A percentile compares a stretch with the other conserved stretches of the same genome.
Conservation (phyloP, 1,140 invertebrate species). For the Leptinotarsa lineolata region DNA sequence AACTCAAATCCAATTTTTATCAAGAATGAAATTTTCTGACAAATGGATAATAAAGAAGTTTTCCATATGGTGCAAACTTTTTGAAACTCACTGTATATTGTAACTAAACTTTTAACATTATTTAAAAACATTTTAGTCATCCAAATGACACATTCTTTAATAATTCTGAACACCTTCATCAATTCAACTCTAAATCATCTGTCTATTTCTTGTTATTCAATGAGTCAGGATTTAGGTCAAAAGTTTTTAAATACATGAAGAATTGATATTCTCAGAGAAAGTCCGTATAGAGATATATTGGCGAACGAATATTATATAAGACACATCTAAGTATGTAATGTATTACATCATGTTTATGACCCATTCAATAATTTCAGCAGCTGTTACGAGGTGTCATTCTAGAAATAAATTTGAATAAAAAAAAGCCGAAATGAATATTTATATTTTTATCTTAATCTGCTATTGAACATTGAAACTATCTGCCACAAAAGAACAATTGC, state of each 20-base stretch:
- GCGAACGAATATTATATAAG: neutral
- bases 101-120: neutral
- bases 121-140: neutral
- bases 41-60: no score
- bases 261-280: neutral
- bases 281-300: neutral
- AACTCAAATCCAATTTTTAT: no score
- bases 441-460: neutral
- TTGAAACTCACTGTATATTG: neutral
- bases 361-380: neutral
- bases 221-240: neutral
- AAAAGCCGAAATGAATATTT: neutral
- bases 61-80: no score
- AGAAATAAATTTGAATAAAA: no score
- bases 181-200: neutral
- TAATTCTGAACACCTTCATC: neutral
- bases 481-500: no score
- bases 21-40: no score
- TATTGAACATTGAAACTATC: neutral
- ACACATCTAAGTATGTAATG: neutral
- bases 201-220: neutral
- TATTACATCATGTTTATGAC: neutral
- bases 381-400: no score
- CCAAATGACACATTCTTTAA: neutral
- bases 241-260: neutral